A percentile compares a stretch with the other conserved stretches of the same genome.
These are phyloP conservation scores for Lasiommata megera DNA, from an alignment of 2,888 invertebrate species.

Conservation along the genomic window DNA sequence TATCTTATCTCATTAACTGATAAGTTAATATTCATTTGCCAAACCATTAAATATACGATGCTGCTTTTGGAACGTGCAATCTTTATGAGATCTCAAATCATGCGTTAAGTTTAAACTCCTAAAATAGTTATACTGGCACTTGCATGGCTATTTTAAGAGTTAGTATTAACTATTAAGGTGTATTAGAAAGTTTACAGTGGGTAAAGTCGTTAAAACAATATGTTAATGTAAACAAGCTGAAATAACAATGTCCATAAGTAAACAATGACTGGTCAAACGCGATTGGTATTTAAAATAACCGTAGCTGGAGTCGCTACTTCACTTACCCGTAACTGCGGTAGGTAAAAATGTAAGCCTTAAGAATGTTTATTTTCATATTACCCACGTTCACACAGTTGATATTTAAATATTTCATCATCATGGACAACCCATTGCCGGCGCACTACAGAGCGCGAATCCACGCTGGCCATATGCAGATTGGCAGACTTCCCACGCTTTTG, in stretches of 20 bases:
- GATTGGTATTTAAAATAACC: conserved; percentile 65
- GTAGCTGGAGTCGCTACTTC: conserved; percentile 59
- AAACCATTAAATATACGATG: too few species aligned
- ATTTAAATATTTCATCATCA: too few species aligned
- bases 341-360: conserved; percentile 45
- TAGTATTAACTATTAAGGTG: conserved; percentile 20
- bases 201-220: conserved; percentile 30
- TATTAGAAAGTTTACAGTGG: conserved; percentile 15
- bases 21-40: too few species aligned
- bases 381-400: too few species aligned
- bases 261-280: conserved; percentile 62
- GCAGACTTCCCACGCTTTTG: too few species aligned
- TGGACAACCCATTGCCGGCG: too few species aligned
- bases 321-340: conserved; percentile 69
- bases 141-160: background rate
- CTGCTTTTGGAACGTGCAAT: background rate
- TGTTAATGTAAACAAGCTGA: conserved; percentile 31
- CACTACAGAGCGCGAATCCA: too few species aligned
- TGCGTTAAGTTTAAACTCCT: background rate
- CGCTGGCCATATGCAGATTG: too few species aligned
- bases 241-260: conserved; percentile 69
- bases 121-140: background rate
- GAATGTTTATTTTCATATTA: too few species aligned
- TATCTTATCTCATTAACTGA: too few species aligned
- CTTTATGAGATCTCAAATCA: background rate